phyloP scores from a whole-genome alignment of 2,797 vertebrate genomes.

The Rhinogobio ventralis region DNA sequence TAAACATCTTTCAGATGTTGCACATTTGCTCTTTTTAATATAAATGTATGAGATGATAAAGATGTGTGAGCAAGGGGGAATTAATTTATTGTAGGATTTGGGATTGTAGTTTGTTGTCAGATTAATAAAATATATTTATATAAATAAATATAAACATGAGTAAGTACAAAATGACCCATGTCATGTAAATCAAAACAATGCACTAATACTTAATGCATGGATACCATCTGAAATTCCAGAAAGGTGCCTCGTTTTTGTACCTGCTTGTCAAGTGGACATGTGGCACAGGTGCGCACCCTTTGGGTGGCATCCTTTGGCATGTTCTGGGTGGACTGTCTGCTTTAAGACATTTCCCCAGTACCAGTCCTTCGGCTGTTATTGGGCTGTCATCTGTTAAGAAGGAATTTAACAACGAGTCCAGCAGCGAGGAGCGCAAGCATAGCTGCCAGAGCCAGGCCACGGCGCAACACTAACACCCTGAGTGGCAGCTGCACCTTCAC shows the following conservation, averaged over 20 bases:
- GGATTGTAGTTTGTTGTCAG: not conserved
- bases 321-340: not conserved
- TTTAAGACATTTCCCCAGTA: not conserved
- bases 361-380: not conserved
- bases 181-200: not conserved
- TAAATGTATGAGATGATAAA: slow-evolving; percentile 12
- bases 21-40: not conserved
- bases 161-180: not conserved
- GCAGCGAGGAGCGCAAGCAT: slow-evolving; percentile 76
- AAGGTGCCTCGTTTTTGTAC: not conserved
- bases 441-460: slow-evolving; percentile 67
- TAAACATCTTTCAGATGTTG: not conserved
- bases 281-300: not conserved
- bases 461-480: slow-evolving; percentile 70
- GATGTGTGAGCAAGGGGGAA: not conserved
- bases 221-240: not conserved
- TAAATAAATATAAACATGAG: slow-evolving; percentile 1
- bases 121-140: not conserved
- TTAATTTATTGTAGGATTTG: not conserved
- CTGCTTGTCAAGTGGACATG: not conserved
- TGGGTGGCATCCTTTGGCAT: not conserved
- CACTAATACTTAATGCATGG: not conserved
- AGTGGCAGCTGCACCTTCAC: not conserved
- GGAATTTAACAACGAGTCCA: slow-evolving; percentile 75
- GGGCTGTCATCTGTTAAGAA: slow-evolving; percentile 58